A percentile compares a stretch with the other conserved stretches of the same genome.
Conservation (phyloP, 1,140 invertebrate genomes). For the Drosophila repletoides region DNA sequence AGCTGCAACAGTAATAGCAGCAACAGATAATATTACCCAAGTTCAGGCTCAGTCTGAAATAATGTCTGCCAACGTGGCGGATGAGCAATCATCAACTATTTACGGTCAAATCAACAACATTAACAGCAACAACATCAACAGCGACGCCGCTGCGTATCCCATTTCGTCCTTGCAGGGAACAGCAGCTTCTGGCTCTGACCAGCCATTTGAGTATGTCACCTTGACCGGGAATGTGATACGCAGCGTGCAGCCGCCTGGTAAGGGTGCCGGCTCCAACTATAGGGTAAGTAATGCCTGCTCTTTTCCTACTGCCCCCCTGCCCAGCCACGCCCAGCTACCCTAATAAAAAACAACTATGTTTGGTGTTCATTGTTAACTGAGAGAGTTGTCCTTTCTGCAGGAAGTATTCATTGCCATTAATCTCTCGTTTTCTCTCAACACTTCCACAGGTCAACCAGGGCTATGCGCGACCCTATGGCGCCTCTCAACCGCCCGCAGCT, state of each 20-base stretch:
- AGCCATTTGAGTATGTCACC: conserved; percentile 79
- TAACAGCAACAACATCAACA: conserved; percentile 12
- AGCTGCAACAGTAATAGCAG: conserved; percentile 26
- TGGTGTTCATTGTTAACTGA: conserved; percentile 7
- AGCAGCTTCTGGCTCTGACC: conserved; percentile 25
- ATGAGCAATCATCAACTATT: conserved; percentile 64
- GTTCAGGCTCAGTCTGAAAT: conserved; percentile 35
- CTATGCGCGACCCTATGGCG: conserved; percentile 74
- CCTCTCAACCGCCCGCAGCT: conserved; percentile 57
- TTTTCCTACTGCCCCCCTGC: not conserved
- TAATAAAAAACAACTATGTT: not conserved
- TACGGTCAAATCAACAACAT: conserved; percentile 60
- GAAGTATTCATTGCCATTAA: not conserved
- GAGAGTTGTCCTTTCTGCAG: no score
- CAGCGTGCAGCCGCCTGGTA: conserved; percentile 80
- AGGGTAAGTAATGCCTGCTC: conserved; percentile 59
- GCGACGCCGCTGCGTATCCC: conserved; percentile 11
- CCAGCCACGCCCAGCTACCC: not conserved
- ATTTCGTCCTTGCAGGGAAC: conserved; percentile 18
- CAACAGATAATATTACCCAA: conserved; percentile 11
- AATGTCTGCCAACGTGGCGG: conserved; percentile 59
- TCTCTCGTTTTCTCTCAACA: not conserved
- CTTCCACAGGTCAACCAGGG: conserved; percentile 71
- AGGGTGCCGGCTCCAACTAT: conserved; percentile 66
- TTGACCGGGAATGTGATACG: conserved; percentile 79